These are phyloP conservation scores for Bombylius major DNA, from an alignment of 2,888 invertebrate species.

Conservation along the genomic window DNA sequence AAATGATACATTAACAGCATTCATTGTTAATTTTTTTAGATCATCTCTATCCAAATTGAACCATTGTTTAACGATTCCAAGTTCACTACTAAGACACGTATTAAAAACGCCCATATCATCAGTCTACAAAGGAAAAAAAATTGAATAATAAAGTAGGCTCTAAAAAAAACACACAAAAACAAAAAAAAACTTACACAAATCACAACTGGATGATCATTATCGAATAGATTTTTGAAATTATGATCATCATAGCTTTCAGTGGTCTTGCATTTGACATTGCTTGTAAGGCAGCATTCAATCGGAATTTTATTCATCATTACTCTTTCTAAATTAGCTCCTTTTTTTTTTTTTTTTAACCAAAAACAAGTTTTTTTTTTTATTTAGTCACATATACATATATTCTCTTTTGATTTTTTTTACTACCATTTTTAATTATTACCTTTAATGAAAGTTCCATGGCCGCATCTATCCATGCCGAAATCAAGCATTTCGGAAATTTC, in stretches of 20 bases:
- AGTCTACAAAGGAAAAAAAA: slow-evolving; percentile 47
- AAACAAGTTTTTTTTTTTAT: no score
- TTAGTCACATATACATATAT: no score
- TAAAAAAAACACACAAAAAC: no score
- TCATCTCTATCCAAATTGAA: slow-evolving; percentile 46
- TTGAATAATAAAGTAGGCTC: background rate
- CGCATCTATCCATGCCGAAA: slow-evolving; percentile 66
- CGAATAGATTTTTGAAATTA: slow-evolving; percentile 57
- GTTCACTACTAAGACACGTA: slow-evolving; percentile 64
- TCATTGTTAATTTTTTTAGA: slow-evolving; percentile 43
- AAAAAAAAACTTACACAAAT: slow-evolving; percentile 50
- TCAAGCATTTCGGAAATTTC: slow-evolving; percentile 53
- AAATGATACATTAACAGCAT: slow-evolving; percentile 33
- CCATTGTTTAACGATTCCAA: slow-evolving; percentile 45
- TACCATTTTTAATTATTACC: background rate
- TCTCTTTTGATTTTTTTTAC: no score
- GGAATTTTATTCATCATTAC: slow-evolving; percentile 25
- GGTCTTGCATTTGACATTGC: slow-evolving; percentile 66
- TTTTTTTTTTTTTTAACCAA: no score
- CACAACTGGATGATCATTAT: slow-evolving; percentile 53
- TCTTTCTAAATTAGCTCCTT: slow-evolving; percentile 17
- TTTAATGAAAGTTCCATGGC: slow-evolving; percentile 66
- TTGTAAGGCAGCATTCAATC: slow-evolving; percentile 73
- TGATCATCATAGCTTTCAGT: slow-evolving; percentile 53
- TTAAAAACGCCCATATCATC: slow-evolving; percentile 81